These are phyloP conservation scores for Odontamblyopus lacepedii DNA, from an alignment of 2,797 vertebrate genomes.

Conservation along the genomic window DNA sequence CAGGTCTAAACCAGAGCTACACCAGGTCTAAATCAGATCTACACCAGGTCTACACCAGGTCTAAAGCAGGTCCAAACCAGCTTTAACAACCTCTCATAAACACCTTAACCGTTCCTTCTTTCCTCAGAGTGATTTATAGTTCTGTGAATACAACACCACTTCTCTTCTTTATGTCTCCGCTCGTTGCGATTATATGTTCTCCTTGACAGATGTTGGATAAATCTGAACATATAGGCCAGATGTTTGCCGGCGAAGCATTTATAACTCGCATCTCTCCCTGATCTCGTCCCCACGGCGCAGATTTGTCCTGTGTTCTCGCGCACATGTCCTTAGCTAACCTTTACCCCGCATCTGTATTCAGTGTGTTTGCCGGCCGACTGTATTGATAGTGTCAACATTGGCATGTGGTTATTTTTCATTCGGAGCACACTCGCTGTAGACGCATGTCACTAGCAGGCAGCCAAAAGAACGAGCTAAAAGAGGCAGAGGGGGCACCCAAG, in stretches of 20 bases:
- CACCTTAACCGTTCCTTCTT: too few species aligned
- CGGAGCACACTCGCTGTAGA: slow-evolving; percentile 8
- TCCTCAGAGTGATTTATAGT: background rate
- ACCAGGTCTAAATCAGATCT: background rate
- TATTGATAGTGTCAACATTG: slow-evolving; percentile 67
- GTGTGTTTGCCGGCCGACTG: slow-evolving; percentile 33
- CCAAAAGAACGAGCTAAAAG: background rate
- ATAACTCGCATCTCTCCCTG: background rate
- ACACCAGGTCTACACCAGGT: background rate
- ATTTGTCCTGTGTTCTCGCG: background rate
- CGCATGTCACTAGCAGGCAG: background rate
- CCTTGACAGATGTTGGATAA: background rate
- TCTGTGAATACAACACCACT: background rate
- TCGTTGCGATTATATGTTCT: background rate
- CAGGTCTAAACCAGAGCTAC: background rate
- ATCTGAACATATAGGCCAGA: background rate
- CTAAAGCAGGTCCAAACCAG: background rate
- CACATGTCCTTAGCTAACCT: slow-evolving; percentile 58
- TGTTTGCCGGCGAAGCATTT: background rate
- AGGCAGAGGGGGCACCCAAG: background rate
- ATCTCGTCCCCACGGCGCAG: background rate
- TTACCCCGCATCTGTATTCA: slow-evolving; percentile 60
- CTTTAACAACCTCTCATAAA: background rate
- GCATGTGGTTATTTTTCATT: slow-evolving; percentile 41
- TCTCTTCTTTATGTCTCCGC: background rate